These are phyloP conservation scores for Cryptoblepharus egeriae DNA, from an alignment of 2,797 vertebrate genomes.

Conservation along the genomic window DNA sequence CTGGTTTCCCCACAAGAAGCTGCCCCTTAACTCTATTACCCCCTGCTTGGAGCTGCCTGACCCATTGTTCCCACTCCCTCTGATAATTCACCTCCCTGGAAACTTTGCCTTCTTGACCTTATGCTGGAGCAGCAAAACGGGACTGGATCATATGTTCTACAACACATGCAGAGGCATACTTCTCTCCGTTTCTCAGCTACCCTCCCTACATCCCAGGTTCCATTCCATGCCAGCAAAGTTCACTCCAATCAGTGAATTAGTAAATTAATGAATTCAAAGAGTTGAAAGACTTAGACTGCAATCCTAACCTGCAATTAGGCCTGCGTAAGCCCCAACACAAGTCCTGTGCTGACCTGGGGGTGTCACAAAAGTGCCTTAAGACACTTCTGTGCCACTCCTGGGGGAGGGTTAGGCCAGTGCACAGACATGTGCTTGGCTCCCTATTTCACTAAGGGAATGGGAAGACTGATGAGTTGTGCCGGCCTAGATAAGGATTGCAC, in stretches of 20 bases:
- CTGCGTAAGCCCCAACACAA: no score
- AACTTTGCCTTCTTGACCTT: conserved; percentile 97
- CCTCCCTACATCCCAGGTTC: not conserved
- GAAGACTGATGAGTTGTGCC: no score
- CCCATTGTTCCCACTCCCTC: conserved; percentile 85
- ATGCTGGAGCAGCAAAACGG: conserved; percentile 48
- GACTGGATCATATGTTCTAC: conserved; percentile 43
- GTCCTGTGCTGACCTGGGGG: no score
- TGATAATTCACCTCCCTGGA: conserved; percentile 90
- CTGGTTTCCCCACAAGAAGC: conserved; percentile 77
- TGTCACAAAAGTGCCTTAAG: no score
- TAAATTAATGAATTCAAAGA: no score
- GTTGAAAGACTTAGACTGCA: no score
- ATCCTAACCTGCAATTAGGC: no score
- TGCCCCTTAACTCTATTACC: conserved; percentile 89
- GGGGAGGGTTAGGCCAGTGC: no score
- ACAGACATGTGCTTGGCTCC: no score
- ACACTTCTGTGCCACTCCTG: no score
- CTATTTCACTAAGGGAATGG: no score
- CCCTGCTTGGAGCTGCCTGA: conserved; percentile 80
- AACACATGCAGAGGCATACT: not conserved
- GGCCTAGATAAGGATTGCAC: no score
- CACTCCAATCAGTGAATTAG: not conserved
- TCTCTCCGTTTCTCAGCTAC: conserved; percentile 5
- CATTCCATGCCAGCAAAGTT: not conserved